Base-by-base conservation (phyloP, 2,888 invertebrate species). In the Lithosia quadra region DNA sequence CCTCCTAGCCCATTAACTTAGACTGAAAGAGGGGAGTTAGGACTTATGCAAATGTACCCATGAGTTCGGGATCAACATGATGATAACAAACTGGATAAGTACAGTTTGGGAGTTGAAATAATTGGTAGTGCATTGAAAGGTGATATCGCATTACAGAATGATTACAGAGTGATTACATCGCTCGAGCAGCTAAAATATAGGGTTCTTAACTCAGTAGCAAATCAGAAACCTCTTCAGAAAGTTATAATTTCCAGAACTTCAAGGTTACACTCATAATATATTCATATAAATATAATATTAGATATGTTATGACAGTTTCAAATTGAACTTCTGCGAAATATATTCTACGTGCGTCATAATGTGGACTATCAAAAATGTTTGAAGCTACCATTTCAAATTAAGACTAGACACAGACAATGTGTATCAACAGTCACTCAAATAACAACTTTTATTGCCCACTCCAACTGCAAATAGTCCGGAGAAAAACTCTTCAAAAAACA, bases 401-500 rank as follows among this genome's bases (percentile, higher is more conserved):
- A 22, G 33, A 58, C 33, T 33, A 11, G 18, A 39, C 60, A 60
- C 60, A 9, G 22, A 36, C 10, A 39, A 60, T 18, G 36, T 39
- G 22, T 36, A 60, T 60, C 60, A 24, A 10, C 60, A 60, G 9
- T 39, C 39, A 18, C 43, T 62, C 24, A 43, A 24, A 61, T n/a
- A 28, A 62, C 61, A 43, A 24, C 15, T 56, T 33, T 53, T 58
- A 56, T 10, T 21, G 33, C 21, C 28, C 18, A 60, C 9, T 60
- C 24, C 9, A 18, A 49, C 33, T 36, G 21, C 21, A 58, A 49
- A 33, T 62, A 67, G 24, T 1, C 49, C 43, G 43, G 34, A 62
- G 33, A 60, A 59, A 58, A 58, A 39, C 21, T 39, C 61, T 49
- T 28, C 11, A 68, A 22, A 59, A 64, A 67, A 57, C 21, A 58